These are phyloP conservation scores for Sycophila sp. DNA, from an alignment of 1,140 invertebrate genomes.

Conservation along the genomic window DNA sequence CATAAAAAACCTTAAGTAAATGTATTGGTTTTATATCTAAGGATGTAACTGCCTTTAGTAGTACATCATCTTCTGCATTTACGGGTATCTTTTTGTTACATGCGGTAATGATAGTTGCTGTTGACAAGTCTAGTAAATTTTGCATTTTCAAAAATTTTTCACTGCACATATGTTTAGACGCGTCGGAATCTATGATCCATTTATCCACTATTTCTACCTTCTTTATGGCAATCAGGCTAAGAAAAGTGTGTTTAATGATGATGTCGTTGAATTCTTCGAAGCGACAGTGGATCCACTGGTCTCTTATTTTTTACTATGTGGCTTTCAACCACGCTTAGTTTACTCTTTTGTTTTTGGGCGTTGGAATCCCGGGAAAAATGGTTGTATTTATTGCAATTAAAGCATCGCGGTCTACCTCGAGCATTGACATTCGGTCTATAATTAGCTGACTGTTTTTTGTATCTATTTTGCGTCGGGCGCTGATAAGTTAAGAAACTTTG, in stretches of 20 bases:
- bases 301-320: too few species aligned
- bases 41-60: neutral
- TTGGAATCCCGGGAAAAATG: neutral
- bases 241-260: neutral
- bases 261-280: neutral
- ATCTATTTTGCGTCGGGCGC: neutral
- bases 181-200: neutral
- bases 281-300: too few species aligned
- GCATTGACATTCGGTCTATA: neutral
- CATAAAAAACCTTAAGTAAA: neutral
- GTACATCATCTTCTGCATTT: neutral
- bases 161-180: neutral
- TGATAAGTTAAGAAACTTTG: neutral
- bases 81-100: neutral
- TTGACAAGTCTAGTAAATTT: neutral
- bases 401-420: neutral
- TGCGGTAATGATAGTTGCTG: neutral
- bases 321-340: neutral
- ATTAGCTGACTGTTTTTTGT: neutral
- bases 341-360: neutral
- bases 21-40: neutral
- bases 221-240: neutral
- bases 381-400: neutral
- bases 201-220: neutral
- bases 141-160: neutral